Evolutionary conservation across 2,888 invertebrate species (phyloP).

Genomic region (Prionchulus punctatus): DNA sequence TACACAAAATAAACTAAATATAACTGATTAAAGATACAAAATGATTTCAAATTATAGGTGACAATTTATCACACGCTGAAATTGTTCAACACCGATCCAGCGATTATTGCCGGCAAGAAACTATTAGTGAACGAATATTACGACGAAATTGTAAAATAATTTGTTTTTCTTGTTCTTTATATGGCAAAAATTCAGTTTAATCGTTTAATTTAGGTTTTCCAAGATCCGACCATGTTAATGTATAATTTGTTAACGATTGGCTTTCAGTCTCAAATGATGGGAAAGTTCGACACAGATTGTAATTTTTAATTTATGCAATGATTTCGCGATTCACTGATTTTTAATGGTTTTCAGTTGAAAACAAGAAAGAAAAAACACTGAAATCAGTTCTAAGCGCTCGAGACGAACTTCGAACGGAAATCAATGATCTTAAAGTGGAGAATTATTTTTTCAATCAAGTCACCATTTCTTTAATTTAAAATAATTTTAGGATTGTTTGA

Average conservation of each 20-base stretch:
- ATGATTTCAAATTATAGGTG: slow-evolving; percentile 47
- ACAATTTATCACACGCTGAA: slow-evolving; percentile 86
- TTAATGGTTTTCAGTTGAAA: slow-evolving; percentile 56
- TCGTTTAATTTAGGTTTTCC: slow-evolving; percentile 38
- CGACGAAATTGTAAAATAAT: slow-evolving; percentile 61
- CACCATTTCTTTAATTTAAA: not conserved
- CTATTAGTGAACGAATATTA: slow-evolving; percentile 76
- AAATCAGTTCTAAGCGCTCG: slow-evolving; percentile 55
- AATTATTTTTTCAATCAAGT: no score
- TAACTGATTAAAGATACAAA: slow-evolving; percentile 5
- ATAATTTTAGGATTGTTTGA: slow-evolving; percentile 50
- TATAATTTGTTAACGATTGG: slow-evolving; percentile 59
- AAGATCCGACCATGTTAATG: slow-evolving; percentile 49
- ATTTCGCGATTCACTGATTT: not conserved
- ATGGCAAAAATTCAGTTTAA: slow-evolving; percentile 7
- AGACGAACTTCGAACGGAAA: slow-evolving; percentile 55
- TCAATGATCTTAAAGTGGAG: slow-evolving; percentile 50
- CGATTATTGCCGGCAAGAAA: slow-evolving; percentile 43
- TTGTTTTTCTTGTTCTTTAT: slow-evolving; percentile 6
- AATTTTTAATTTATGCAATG: slow-evolving; percentile 33
- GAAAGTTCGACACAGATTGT: slow-evolving; percentile 79
- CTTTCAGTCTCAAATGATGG: slow-evolving; percentile 52
- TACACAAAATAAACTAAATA: not conserved
- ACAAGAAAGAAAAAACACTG: slow-evolving; percentile 49
- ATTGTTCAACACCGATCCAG: slow-evolving; percentile 60